Evolutionary conservation across 2,797 vertebrate species (phyloP).

Genomic region (Pseudochirops corinnae): DNA sequence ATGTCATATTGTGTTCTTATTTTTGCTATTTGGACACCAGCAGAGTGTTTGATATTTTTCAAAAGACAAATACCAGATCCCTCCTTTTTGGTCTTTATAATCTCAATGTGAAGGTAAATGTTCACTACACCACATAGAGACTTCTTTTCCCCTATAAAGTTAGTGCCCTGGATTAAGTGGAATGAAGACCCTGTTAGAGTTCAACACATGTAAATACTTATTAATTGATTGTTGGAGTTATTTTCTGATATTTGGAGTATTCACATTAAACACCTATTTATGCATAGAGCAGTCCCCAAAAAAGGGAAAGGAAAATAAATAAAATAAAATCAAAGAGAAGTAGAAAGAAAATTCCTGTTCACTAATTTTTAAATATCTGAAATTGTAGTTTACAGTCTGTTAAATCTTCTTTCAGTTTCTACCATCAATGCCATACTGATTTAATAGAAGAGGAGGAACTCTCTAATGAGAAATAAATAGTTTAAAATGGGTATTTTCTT

Average conservation of each 20-base stretch:
- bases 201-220: background rate
- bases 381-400: background rate
- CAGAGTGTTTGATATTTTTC: constrained; percentile 27
- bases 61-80: constrained; percentile 7
- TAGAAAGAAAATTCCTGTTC: background rate
- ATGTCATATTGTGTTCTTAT: background rate
- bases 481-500: constrained; percentile 12
- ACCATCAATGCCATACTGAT: background rate
- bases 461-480: background rate
- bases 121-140: background rate
- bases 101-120: background rate
- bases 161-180: background rate
- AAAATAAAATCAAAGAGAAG: background rate
- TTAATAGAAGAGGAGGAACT: background rate
- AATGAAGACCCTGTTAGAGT: background rate
- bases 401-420: background rate
- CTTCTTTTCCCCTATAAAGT: background rate
- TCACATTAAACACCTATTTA: background rate
- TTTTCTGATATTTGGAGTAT: background rate
- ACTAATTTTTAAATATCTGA: background rate
- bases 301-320: background rate
- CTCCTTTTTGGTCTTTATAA: constrained; percentile 19
- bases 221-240: constrained; percentile 2
- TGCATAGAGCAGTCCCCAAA: background rate
- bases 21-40: constrained; percentile 11